Evolutionary conservation across 2,113 vertebrate genomes (phyloP), one percentile per base, ranked within the genome.

Genomic region (Sinosuthora webbiana): DNA sequence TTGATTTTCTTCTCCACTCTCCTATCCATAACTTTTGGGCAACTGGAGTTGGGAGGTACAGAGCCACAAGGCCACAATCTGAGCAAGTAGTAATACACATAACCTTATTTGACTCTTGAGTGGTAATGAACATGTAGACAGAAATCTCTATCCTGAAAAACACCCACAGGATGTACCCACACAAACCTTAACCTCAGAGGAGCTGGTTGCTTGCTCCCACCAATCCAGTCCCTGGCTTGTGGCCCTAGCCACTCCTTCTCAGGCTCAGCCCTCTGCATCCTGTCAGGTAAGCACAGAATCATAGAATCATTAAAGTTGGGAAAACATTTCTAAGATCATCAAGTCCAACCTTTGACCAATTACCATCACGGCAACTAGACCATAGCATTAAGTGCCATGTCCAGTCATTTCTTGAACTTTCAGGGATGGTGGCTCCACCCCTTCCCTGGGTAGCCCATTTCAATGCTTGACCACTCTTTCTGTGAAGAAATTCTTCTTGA

Each of bases 41-140:
- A 15, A 63, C 67, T 24, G 7, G 10, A 56, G 17, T 6, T n/a
- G 4, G 1, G 11, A 31, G 7, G 6, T 45, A 6, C 2, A 57
- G 28, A 65, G 18, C 4, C 8, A 22, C 17, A 63, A 45, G 53
- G n/a, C 10, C 22, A 41, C 22, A 55, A 13, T 13, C 9, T 76
- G 16, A 86, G 35, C 4, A 63, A 11, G 11, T 1, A 71, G 4
- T 44, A n/a, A 53, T 23, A 52, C 1, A 3, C 25, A 10, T 24
- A 11, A 55, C 1, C 1, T 17, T 44, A 12, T 74, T 35, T 45
- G 47, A 23, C 11, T 4, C 6, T 8, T 55, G 16, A 37, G 10
- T 1, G 0, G 11, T 5, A 76, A 50, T 4, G 5, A 45, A 33
- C 3, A 8, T 23, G 16, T 50, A 7, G 11, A 50, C 15, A 71